A percentile compares a stretch with the other conserved stretches of the same genome.
These are phyloP conservation scores for Etheostoma perlongum DNA, from an alignment of 2,797 vertebrate genomes.

Conservation along the genomic window DNA sequence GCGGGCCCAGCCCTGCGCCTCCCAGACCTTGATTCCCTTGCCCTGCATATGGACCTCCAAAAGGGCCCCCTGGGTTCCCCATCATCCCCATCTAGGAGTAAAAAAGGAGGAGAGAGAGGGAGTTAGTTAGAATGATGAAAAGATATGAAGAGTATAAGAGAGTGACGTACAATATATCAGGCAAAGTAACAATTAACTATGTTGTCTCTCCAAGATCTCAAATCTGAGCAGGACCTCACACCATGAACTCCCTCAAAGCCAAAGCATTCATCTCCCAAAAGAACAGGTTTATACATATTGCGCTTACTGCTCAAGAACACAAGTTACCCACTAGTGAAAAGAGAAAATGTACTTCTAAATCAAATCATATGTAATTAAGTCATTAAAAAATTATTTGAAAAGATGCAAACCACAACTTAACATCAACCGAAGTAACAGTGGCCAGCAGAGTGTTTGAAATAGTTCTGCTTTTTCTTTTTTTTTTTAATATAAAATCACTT, in stretches of 20 bases:
- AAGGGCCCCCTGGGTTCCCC: slow-evolving; percentile 90
- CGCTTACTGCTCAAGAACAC: slow-evolving; percentile 6
- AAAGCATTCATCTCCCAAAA: slow-evolving; percentile 1
- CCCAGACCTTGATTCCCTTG: slow-evolving; percentile 91
- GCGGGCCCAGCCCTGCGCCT: slow-evolving; percentile 91
- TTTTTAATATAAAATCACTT: background rate
- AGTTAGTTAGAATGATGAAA: background rate
- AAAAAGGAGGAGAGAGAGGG: background rate
- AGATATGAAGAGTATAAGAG: background rate
- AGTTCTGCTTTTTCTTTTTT: slow-evolving; percentile 1
- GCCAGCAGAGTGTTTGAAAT: background rate
- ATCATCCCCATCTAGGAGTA: slow-evolving; percentile 93
- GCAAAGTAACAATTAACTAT: background rate
- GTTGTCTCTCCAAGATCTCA: background rate
- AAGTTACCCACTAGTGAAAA: slow-evolving; percentile 7
- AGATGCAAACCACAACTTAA: slow-evolving; percentile 19
- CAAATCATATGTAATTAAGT: slow-evolving; percentile 28
- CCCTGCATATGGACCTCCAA: slow-evolving; percentile 90
- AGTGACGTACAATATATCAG: background rate
- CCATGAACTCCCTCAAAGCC: background rate
- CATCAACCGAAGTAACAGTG: slow-evolving; percentile 12
- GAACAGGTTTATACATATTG: background rate
- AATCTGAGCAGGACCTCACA: background rate
- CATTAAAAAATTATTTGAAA: slow-evolving; percentile 18
- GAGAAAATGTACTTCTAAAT: slow-evolving; percentile 14